Conservation (phyloP, 1,140 invertebrate genomes). For the Diabrotica virgifera region DNA sequence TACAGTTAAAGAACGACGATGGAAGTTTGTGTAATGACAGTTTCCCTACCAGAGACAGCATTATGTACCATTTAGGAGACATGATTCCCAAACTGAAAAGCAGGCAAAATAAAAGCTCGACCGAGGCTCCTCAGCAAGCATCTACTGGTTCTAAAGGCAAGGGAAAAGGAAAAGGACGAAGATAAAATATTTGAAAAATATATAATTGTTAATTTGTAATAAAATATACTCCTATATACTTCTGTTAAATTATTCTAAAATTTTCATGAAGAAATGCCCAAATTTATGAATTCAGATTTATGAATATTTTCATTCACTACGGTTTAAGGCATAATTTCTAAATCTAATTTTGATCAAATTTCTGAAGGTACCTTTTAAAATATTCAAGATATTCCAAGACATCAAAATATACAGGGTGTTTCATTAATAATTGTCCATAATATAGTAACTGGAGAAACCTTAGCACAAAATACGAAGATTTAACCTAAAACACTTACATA, state of each 20-base stretch:
- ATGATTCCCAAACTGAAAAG: constrained; percentile 93
- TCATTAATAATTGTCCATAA: too few species aligned
- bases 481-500: too few species aligned
- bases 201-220: background rate
- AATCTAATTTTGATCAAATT: too few species aligned
- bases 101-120: constrained; percentile 52
- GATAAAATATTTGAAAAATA: constrained; percentile 6
- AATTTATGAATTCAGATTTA: too few species aligned
- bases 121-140: constrained; percentile 32
- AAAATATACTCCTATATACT: too few species aligned
- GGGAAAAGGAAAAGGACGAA: constrained; percentile 40
- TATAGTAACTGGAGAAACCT: too few species aligned
- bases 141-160: constrained; percentile 38
- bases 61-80: constrained; percentile 74
- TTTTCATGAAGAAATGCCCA: background rate
- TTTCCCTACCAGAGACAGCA: constrained; percentile 73
- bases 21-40: constrained; percentile 71
- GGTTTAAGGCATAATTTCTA: too few species aligned
- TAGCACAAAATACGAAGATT: too few species aligned
- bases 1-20: constrained; percentile 92
- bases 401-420: too few species aligned
- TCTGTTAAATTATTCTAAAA: background rate
- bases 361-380: too few species aligned
- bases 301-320: too few species aligned
- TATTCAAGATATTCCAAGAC: too few species aligned